phyloP scores from a whole-genome alignment of 53 echinoderm and acorn worm genomes.

The Mesocentrotus franciscanus region DNA sequence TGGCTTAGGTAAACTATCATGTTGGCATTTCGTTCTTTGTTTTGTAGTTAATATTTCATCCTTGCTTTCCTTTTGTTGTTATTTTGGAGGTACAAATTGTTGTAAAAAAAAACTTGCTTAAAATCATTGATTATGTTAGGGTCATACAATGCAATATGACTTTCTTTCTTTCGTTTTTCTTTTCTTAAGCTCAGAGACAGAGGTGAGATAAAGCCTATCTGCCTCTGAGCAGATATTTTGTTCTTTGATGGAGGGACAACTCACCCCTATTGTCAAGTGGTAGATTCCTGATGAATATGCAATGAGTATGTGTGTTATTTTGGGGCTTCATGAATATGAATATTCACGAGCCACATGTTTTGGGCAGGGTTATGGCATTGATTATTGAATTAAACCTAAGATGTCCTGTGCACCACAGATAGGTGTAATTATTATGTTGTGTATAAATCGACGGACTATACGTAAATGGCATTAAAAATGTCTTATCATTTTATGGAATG shows the following conservation, averaged over 20 bases:
- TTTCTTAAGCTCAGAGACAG: background rate
- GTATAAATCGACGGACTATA: slow-evolving; percentile 17
- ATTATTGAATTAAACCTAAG: background rate
- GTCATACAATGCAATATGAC: background rate
- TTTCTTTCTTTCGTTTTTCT: background rate
- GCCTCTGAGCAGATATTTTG: background rate
- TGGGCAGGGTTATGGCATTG: slow-evolving; percentile 11
- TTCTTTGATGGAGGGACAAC: background rate
- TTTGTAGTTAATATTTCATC: background rate
- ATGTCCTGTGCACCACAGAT: background rate
- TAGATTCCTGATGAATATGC: slow-evolving; percentile 1
- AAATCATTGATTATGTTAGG: background rate
- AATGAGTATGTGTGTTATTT: slow-evolving; percentile 40
- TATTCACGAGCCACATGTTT: slow-evolving; percentile 1
- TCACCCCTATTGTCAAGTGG: background rate
- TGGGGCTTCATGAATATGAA: background rate
- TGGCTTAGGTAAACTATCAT: background rate
- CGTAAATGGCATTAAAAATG: slow-evolving; percentile 26
- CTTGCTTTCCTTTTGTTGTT: background rate
- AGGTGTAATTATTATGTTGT: background rate
- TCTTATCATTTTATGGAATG: slow-evolving; percentile 36
- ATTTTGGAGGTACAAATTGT: background rate
- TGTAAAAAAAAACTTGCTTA: background rate
- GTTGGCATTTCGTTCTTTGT: background rate
- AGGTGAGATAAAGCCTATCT: background rate